Base-by-base conservation (phyloP, 2,888 invertebrate species). In the Drosophila borborema region DNA sequence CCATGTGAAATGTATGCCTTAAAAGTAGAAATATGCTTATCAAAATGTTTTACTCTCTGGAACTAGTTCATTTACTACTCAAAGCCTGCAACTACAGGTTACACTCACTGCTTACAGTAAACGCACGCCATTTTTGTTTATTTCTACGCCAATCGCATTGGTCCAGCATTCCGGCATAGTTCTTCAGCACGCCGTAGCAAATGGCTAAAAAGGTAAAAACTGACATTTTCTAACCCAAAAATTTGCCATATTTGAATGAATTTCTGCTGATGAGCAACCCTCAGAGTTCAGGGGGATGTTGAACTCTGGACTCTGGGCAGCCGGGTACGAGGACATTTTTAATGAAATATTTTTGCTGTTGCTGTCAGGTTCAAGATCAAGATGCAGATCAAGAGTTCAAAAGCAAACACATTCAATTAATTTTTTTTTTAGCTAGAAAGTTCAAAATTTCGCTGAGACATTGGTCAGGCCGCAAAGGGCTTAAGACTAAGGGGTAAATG, bases 181-280 rank as follows among this genome's bases (percentile, higher is more conserved):
- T 20, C 18, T 9, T 16, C 45, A n/a, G 10, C 23, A 10, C 10
- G 2, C 10, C 4, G 20, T 23, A 23, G 36, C 34, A 58, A 58
- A 58, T 20, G 59, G 31, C 31, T n/a, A 41, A 23, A 38, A 3
- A 40, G 28, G 23, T 51, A 23, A 81, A 78, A 79, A 67, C 58
- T 31, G 82, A 72, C 90, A 84, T 90, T 86, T 90, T 90, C 67
- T 49, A 62, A 69, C 89, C 84, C 89, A 84, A 89, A 87, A 83
- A 86, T 54, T 18, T 51, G 79, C 77, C 77, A 82, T 74, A 49
- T 80, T 82, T 81, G 73, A 77, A 64, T 54, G 36, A 14, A 14
- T 34, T 51, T 34, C 1, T 31, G 49, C 0, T 18, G 34, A 18
- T 20, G 46, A 53, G 78, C 79, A 69, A 28, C 28, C 79, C 69